These are phyloP conservation scores for Drosophila micromelanica DNA, from an alignment of 1,140 invertebrate genomes.

Conservation along the genomic window DNA sequence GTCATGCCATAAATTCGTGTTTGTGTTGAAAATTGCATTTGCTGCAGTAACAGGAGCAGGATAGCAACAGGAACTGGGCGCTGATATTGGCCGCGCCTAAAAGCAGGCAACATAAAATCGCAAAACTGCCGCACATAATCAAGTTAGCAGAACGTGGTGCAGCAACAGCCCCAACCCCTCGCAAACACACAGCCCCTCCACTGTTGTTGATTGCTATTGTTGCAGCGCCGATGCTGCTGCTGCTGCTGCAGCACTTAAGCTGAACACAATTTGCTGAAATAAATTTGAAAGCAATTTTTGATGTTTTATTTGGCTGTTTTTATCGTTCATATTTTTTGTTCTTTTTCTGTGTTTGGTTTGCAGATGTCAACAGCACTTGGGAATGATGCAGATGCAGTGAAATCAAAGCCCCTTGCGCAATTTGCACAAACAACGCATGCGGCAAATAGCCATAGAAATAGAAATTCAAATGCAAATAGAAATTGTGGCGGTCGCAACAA, in stretches of 20 bases:
- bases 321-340: constrained; percentile 29
- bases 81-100: constrained; percentile 73
- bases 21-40: constrained; percentile 82
- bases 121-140: constrained; percentile 69
- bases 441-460: constrained; percentile 54
- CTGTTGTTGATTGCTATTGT: constrained; percentile 31
- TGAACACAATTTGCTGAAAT: constrained; percentile 59
- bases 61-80: not conserved
- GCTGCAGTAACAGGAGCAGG: constrained; percentile 34
- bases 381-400: constrained; percentile 61
- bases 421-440: constrained; percentile 67
- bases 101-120: constrained; percentile 75
- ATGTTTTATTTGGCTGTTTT: constrained; percentile 41
- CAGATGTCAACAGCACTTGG: constrained; percentile 75
- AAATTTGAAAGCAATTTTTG: constrained; percentile 66
- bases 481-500: constrained; percentile 57
- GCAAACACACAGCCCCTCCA: too few species aligned
- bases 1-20: constrained; percentile 75
- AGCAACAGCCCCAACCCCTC: not conserved
- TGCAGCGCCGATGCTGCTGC: constrained; percentile 2
- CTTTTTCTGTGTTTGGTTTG: constrained; percentile 47
- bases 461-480: constrained; percentile 78
- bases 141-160: constrained; percentile 52
- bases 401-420: constrained; percentile 70
- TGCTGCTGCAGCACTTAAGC: constrained; percentile 53